Base-by-base conservation (phyloP, 2,113 vertebrate species). In the Rhegmatorhina hoffmannsi region DNA sequence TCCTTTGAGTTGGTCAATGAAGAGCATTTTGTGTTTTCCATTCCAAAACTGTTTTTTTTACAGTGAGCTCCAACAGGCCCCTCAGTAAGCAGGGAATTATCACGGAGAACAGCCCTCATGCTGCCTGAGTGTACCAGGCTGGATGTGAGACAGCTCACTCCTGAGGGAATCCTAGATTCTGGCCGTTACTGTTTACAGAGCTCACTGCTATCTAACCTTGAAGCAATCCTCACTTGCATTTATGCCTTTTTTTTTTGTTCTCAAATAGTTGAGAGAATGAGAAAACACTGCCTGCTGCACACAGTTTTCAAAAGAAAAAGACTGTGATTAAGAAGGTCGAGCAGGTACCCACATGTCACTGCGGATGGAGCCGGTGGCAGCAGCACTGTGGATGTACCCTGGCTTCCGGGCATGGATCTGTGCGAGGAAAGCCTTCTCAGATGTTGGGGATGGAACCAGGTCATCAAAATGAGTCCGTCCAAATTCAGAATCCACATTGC, bases 401-500 rank as follows among this genome's bases (percentile, higher is more conserved):
- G 98, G 97, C 95, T 99, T 99, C 64, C 98, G 98, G 77, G 98
- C 98, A 0, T 98, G 96, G 96, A 98, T 98, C 94, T 98, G 98
- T 0, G 98, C 98, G 14, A 99, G 98, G 97, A 99, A 98, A 93
- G 98, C 98, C 95, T 98, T 98, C 94, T 99, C 98, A 33, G 99
- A 98, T 1, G 99, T 98, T 13, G 98, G 98, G 8, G 98, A 97
- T 29, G 98, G 98, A 67, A 99, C 98, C 23, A 99, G 96, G 91
- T 99, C 99, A 76, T 98, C 98, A 87, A 98, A 98, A 63, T 98
- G 98, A 86, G 98, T 96, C n/a, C 98, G 98, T 17, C 98, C 98
- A 95, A 98, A 98, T 68, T 99, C 99, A 24, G 99, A 98, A 94
- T 99, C 99, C 97, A 98, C 98, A 7, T 98, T 98, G 95, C 99